phyloP scores from a whole-genome alignment of 2,113 vertebrate genomes.

The Phoenicopterus ruber region DNA sequence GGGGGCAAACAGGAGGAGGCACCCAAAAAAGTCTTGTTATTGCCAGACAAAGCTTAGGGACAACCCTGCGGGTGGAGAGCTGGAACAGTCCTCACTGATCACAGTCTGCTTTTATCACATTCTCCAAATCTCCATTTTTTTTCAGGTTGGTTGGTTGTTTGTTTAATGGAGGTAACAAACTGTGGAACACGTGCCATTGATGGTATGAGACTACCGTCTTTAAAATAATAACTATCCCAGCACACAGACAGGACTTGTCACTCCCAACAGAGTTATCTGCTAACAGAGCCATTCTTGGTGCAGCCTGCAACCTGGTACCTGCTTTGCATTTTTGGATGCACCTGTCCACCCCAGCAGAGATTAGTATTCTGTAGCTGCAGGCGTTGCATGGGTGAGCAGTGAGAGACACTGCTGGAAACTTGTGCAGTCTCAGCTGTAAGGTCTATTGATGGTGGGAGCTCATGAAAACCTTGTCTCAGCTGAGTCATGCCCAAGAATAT shows the following conservation, averaged over 20 bases:
- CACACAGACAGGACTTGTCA: background rate
- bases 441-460: background rate
- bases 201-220: background rate
- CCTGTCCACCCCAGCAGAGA: fast-evolving
- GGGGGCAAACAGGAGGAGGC: background rate
- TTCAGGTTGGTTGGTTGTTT: background rate
- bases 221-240: background rate
- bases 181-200: background rate
- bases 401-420: background rate
- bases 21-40: background rate
- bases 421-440: background rate
- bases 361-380: background rate
- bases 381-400: background rate
- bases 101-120: background rate
- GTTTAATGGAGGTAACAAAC: background rate
- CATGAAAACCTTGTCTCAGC: background rate
- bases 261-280: background rate
- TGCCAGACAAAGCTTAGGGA: background rate
- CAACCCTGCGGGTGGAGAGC: fast-evolving
- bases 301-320: background rate
- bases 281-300: background rate
- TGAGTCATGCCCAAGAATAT: background rate
- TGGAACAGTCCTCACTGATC: background rate
- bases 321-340: background rate
- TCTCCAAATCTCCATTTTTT: background rate